Base-by-base conservation (phyloP, 2,797 vertebrate genomes). In the Neomorphus geoffroyi region DNA sequence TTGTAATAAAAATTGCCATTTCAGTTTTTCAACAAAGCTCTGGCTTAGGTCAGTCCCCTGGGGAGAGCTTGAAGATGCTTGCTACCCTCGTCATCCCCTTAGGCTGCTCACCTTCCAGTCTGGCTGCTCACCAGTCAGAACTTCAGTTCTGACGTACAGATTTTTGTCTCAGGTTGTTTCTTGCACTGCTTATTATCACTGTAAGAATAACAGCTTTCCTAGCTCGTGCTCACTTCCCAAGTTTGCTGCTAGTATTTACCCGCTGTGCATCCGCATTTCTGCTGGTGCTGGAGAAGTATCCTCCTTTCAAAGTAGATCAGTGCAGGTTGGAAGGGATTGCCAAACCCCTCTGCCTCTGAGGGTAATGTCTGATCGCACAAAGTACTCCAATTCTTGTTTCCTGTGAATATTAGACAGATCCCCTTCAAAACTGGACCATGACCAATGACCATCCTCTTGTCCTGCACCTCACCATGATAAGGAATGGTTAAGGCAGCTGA, bases 61-160 rank as follows among this genome's bases (percentile, higher is more conserved):
- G 6, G 16, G 13, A 62, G 54, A 18, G 13, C 70, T 93, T 1
- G 0, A 43, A 74, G 10, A 45, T 79, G 26, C 28, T 74, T 64
- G 27, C 21, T 39, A 46, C 23, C 60, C 37, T 9, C 0, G 6
- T 56, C 2, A 1, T 48, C 24, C 16, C 32, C 22, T 77, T 28
- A 37, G 19, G 26, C 32, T 35, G 10, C 16, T 57, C 27, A 70
- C 72, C 32, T 86, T 66, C 56, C 21, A 48, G 18, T 50, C 45
- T 1, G 2, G 33, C 54, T 0, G 0, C n/a, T 70, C 61, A 53
- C 19, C 30, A 28, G 23, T 30, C 64, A 82, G n/a, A 70, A 39
- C 50, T 62, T 72, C 28, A 50, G 32, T 73, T 70, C 64, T 78
- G 51, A 60, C 12, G 3, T 22, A 54, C 67, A 26, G 22, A 30